phyloP scores from a whole-genome alignment of 2,797 vertebrate genomes.

The Pachyuromys duprasi region DNA sequence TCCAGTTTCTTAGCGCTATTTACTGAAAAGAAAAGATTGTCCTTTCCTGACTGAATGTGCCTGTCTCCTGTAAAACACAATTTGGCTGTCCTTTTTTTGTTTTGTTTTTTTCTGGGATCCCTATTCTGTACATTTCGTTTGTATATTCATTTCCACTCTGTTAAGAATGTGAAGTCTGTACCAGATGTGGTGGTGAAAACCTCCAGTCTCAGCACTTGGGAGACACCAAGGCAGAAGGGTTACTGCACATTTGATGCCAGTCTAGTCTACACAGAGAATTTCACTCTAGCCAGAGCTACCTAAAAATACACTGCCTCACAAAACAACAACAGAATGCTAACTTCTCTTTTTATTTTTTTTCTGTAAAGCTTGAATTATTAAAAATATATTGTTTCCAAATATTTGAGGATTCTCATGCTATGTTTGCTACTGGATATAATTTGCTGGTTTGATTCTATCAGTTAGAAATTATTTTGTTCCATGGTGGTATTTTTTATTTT shows the following conservation, averaged over 20 bases:
- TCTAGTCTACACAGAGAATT: background rate
- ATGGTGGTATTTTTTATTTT: background rate
- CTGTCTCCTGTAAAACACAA: background rate
- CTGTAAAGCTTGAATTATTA: constrained; percentile 25
- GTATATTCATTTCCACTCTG: background rate
- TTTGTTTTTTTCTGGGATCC: background rate
- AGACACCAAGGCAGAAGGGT: background rate
- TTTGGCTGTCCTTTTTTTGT: background rate
- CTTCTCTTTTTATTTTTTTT: background rate
- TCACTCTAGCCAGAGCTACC: background rate
- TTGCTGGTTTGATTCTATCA: background rate
- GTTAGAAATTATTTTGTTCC: background rate
- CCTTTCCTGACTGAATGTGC: background rate
- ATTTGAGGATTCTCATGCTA: constrained; percentile 20
- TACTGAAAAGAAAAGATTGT: background rate
- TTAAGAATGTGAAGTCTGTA: background rate
- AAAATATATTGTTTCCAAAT: constrained; percentile 8
- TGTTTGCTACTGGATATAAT: constrained; percentile 19
- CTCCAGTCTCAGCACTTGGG: background rate
- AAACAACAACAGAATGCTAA: background rate
- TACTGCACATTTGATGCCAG: background rate
- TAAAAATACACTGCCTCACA: background rate
- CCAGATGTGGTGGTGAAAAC: background rate
- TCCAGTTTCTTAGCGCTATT: background rate
- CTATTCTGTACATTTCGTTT: background rate